Evolutionary conservation across 2,888 invertebrate genomes (phyloP).

Genomic region (Mantis religiosa): DNA sequence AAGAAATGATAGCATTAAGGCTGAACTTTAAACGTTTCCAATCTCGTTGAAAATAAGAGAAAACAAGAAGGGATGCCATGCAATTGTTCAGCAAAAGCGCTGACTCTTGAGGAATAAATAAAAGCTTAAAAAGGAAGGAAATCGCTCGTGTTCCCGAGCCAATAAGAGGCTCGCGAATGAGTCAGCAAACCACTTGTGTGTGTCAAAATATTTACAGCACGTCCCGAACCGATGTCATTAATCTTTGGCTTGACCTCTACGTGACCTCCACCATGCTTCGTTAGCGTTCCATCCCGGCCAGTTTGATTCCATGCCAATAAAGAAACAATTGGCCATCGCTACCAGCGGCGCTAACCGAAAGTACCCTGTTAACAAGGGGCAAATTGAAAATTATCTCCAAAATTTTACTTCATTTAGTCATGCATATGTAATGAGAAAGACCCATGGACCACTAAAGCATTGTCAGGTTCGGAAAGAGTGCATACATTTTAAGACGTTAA

Average conservation of each 20-base stretch:
- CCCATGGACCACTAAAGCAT: no score
- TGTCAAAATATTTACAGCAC: background rate
- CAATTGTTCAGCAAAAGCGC: background rate
- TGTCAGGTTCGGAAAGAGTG: background rate
- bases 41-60: background rate
- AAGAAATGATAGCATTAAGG: background rate
- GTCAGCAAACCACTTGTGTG: background rate
- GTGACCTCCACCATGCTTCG: background rate
- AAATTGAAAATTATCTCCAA: background rate
- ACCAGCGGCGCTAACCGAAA: background rate
- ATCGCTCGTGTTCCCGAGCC: background rate
- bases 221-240: background rate
- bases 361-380: background rate
- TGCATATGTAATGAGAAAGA: background rate
- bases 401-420: background rate
- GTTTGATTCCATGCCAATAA: background rate
- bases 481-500: no score
- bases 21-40: background rate
- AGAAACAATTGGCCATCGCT: background rate
- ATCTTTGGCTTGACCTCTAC: background rate
- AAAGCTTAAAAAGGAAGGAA: background rate
- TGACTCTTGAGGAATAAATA: background rate
- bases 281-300: background rate
- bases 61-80: background rate
- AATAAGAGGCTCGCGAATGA: background rate